These are phyloP conservation scores for Brachionus calyciflorus DNA, from an alignment of 1,140 invertebrate species.

Conservation along the genomic window DNA sequence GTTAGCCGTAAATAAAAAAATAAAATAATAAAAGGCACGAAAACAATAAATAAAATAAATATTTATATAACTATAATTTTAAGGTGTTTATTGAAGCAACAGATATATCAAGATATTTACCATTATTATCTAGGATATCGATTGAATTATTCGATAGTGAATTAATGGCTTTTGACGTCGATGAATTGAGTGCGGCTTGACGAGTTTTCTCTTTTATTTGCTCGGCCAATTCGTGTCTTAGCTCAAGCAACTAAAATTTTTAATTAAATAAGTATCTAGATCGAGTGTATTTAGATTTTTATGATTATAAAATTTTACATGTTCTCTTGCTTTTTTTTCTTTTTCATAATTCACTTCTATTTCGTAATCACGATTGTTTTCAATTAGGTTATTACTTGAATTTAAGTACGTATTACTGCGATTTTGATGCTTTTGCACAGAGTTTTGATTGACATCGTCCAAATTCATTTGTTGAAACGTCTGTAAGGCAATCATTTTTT, in stretches of 20 bases:
- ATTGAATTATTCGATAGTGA: slow-evolving; percentile 6
- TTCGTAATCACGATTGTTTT: not conserved
- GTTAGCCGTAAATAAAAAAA: not conserved
- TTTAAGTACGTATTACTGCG: not conserved
- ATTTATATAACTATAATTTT: slow-evolving; percentile 1
- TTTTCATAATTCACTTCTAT: slow-evolving; percentile 27
- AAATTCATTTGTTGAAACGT: slow-evolving; percentile 39
- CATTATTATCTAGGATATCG: slow-evolving; percentile 16
- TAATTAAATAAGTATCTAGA: not conserved
- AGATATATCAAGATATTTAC: slow-evolving; percentile 45
- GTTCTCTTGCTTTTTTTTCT: slow-evolving; percentile 40
- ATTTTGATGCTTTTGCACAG: too few species aligned
- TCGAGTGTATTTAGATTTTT: not conserved
- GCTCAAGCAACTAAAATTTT: slow-evolving; percentile 41
- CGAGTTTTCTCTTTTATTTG: slow-evolving; percentile 44
- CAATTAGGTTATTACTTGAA: too few species aligned
- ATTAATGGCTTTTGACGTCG: not conserved
- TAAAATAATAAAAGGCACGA: slow-evolving; percentile 23
- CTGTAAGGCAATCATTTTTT: slow-evolving; percentile 46
- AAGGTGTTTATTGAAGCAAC: slow-evolving; percentile 38
- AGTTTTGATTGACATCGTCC: not conserved
- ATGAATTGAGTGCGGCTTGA: not conserved
- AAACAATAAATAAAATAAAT: slow-evolving; percentile 5
- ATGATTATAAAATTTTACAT: slow-evolving; percentile 23
- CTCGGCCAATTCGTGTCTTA: slow-evolving; percentile 36